A percentile compares a stretch with the other conserved stretches of the same genome.
phyloP scores from a whole-genome alignment of 2,113 vertebrate genomes.

The Percopsis transmontana region DNA sequence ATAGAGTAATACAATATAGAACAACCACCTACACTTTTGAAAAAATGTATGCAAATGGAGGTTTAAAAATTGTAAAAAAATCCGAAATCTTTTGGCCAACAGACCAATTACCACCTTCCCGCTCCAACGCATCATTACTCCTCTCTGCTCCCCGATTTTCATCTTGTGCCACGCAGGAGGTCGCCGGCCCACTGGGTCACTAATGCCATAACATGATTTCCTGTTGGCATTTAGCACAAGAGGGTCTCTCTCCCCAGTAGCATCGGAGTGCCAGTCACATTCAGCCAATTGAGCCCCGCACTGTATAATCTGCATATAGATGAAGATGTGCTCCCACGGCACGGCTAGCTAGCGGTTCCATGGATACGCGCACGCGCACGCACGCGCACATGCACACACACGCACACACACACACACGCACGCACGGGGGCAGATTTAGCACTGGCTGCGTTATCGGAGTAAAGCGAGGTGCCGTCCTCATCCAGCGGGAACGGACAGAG shows the following conservation, averaged over 20 bases:
- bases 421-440: constrained; percentile 22
- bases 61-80: too few relatives aligned
- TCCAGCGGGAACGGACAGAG: constrained; percentile 29
- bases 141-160: constrained; percentile 38
- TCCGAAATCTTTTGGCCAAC: too few relatives aligned
- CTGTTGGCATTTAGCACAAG: constrained; percentile 67
- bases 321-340: constrained; percentile 53
- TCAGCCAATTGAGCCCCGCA: constrained; percentile 51
- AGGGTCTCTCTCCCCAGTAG: constrained; percentile 4
- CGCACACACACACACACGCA: constrained; percentile 1
- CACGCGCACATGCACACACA: not conserved
- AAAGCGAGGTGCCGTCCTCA: constrained; percentile 23
- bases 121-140: constrained; percentile 39
- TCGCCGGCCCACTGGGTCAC: constrained; percentile 56
- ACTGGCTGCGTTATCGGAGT: constrained; percentile 18
- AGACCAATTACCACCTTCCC: too few relatives aligned
- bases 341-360: constrained; percentile 22
- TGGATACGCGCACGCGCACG: constrained; percentile 28
- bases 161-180: constrained; percentile 41
- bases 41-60: too few relatives aligned
- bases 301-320: constrained; percentile 76
- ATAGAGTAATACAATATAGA: too few relatives aligned
- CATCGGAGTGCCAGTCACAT: constrained; percentile 75
- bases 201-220: constrained; percentile 70
- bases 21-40: too few relatives aligned